phyloP scores from a whole-genome alignment of 2,797 vertebrate genomes.

The Hylomyscus alleni region DNA sequence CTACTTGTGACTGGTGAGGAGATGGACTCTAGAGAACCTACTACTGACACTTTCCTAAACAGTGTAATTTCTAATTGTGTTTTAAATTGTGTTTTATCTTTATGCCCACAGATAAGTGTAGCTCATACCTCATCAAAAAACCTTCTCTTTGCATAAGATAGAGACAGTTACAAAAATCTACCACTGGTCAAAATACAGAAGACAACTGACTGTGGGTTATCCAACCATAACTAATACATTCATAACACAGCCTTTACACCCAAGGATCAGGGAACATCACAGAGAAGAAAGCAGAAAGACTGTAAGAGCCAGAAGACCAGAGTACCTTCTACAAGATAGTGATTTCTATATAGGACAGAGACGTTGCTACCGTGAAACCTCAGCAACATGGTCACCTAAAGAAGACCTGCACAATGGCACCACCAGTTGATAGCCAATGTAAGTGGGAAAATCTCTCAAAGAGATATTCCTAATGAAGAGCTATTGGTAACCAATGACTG shows the following conservation, averaged over 20 bases:
- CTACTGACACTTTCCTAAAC: background rate
- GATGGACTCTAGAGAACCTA: background rate
- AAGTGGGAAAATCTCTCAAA: background rate
- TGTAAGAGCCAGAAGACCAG: background rate
- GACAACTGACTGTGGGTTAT: too few species aligned
- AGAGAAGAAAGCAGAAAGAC: background rate
- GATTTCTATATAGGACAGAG: background rate
- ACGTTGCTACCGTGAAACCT: background rate
- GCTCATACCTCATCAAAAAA: background rate
- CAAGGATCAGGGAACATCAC: background rate
- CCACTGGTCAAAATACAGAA: background rate
- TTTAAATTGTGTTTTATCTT: background rate
- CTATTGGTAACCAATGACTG: too few species aligned
- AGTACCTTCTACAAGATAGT: background rate
- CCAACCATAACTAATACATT: too few species aligned
- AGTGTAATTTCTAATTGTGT: background rate
- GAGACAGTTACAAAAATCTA: background rate
- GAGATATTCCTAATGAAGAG: background rate
- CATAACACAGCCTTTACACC: background rate
- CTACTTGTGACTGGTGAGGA: background rate
- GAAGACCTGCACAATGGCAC: background rate
- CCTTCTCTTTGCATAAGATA: background rate
- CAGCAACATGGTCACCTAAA: background rate
- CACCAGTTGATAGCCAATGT: background rate
- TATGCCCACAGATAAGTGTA: background rate